A percentile compares a stretch with the other conserved stretches of the same genome.
Conservation (phyloP, 1,140 invertebrate genomes). For the Eumeta japonica region DNA sequence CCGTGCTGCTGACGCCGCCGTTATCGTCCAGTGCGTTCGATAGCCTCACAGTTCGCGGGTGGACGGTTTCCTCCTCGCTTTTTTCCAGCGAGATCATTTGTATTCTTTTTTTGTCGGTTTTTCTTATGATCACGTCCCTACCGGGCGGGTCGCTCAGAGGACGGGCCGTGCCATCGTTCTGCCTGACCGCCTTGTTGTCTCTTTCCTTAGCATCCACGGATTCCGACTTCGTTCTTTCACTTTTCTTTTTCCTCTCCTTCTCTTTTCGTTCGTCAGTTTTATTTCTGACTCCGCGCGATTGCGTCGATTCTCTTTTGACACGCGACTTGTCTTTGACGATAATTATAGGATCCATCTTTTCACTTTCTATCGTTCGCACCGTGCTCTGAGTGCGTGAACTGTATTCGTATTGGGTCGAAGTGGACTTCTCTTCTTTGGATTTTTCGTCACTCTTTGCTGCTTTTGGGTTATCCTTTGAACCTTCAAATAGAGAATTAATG, state of each 20-base stretch:
- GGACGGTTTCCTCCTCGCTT: slow-evolving; percentile 9
- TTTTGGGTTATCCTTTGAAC: neutral
- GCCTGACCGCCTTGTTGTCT: neutral
- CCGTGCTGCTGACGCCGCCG: slow-evolving; percentile 16
- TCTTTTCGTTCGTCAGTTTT: slow-evolving; percentile 1
- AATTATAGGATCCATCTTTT: slow-evolving; percentile 16
- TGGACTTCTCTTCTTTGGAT: neutral
- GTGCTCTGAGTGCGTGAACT: slow-evolving; percentile 18
- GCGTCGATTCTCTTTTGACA: slow-evolving; percentile 3
- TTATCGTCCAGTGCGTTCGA: slow-evolving; percentile 15
- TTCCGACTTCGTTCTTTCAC: slow-evolving; percentile 2
- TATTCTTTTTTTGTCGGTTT: slow-evolving; percentile 5
- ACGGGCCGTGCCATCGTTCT: neutral
- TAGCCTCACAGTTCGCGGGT: slow-evolving; percentile 10
- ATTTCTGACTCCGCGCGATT: neutral
- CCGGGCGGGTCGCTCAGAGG: neutral
- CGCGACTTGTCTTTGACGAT: slow-evolving; percentile 8
- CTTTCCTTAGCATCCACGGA: neutral
- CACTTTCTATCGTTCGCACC: slow-evolving; percentile 19
- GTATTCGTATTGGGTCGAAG: neutral
- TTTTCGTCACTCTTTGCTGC: too few species aligned
- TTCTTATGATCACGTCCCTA: neutral
- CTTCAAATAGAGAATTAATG: neutral
- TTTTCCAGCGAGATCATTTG: slow-evolving; percentile 8
- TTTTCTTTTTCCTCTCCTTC: slow-evolving; percentile 2